phyloP scores from a whole-genome alignment of 2,797 vertebrate species.

The Lates japonicus region DNA sequence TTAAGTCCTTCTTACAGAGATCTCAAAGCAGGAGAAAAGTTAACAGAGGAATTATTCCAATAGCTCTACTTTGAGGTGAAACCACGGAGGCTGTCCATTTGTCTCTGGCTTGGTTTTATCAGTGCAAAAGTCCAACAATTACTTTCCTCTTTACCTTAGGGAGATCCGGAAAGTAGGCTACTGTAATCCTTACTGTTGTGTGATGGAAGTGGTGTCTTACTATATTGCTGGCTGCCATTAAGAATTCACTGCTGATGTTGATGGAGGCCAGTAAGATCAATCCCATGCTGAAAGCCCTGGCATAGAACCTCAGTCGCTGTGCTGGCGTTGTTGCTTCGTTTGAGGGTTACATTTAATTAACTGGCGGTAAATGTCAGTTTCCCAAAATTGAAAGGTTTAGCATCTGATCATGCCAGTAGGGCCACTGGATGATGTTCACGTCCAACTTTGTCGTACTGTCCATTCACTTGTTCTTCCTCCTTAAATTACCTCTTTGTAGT shows the following conservation, averaged over 20 bases:
- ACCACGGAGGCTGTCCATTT: conserved; percentile 49
- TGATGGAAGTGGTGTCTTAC: conserved; percentile 39
- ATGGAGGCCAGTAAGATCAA: conserved; percentile 53
- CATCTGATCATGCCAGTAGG: conserved; percentile 43
- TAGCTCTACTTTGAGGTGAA: conserved; percentile 61
- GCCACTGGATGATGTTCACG: conserved; percentile 24
- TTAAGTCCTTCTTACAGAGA: conserved; percentile 67
- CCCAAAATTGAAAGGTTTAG: conserved; percentile 39
- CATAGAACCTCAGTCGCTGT: background rate
- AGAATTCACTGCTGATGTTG: conserved; percentile 51
- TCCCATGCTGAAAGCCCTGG: conserved; percentile 29
- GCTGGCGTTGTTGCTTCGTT: conserved; percentile 31
- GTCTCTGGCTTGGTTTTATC: conserved; percentile 64
- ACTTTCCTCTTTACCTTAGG: conserved; percentile 55
- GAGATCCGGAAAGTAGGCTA: conserved; percentile 57
- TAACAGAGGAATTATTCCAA: conserved; percentile 78
- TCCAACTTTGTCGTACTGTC: conserved; percentile 42
- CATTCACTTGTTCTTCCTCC: conserved; percentile 27
- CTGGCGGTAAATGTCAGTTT: conserved; percentile 37
- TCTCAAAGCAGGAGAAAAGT: conserved; percentile 63
- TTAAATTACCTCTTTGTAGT: conserved; percentile 53
- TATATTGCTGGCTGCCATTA: conserved; percentile 49
- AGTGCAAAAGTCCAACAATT: conserved; percentile 73
- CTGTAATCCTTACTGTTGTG: conserved; percentile 69
- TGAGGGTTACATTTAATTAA: conserved; percentile 60